Conservation (phyloP, 2,888 invertebrate genomes). For the Apoda limacodes region DNA sequence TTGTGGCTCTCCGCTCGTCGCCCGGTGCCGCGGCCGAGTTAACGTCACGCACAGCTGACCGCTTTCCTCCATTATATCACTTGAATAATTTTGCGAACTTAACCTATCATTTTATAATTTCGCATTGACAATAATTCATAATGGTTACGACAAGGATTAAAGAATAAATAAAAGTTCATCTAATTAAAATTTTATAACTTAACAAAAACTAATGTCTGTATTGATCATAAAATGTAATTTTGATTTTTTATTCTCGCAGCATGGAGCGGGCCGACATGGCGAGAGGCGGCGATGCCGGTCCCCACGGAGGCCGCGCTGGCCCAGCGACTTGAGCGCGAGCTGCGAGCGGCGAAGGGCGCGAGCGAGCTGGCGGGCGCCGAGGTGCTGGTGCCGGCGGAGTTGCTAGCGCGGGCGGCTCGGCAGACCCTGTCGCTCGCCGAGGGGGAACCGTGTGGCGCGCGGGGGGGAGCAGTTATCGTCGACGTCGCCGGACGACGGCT, state of each 20-base stretch:
- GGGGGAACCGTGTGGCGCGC: conserved; percentile 89
- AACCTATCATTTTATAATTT: too few species aligned
- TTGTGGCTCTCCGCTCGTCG: conserved; percentile 6
- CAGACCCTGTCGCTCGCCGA: conserved; percentile 87
- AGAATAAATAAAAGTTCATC: too few species aligned
- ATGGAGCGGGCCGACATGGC: conserved; percentile 59
- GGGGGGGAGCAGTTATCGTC: conserved; percentile 88
- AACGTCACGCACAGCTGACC: conserved; percentile 45
- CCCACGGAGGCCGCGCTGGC: conserved; percentile 77
- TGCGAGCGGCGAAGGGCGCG: conserved; percentile 83
- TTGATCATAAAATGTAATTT: conserved; percentile 1
- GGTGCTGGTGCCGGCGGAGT: conserved; percentile 86
- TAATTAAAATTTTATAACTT: conserved; percentile 5
- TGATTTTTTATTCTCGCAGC: conserved; percentile 44
- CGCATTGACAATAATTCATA: too few species aligned
- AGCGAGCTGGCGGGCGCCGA: conserved; percentile 85
- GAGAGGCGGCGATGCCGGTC: conserved; percentile 59
- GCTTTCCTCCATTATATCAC: conserved; percentile 45
- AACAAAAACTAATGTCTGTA: background rate
- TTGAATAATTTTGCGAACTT: too few species aligned
- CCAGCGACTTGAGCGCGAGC: conserved; percentile 80
- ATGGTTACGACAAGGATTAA: too few species aligned
- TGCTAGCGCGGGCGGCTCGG: conserved; percentile 81
- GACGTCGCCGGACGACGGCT: conserved; percentile 84
- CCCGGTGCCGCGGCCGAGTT: conserved; percentile 6